A percentile compares a stretch with the other conserved stretches of the same genome.
Conservation (phyloP, 2,113 vertebrate species). For the rat (Rattus norvegicus) region DNA sequence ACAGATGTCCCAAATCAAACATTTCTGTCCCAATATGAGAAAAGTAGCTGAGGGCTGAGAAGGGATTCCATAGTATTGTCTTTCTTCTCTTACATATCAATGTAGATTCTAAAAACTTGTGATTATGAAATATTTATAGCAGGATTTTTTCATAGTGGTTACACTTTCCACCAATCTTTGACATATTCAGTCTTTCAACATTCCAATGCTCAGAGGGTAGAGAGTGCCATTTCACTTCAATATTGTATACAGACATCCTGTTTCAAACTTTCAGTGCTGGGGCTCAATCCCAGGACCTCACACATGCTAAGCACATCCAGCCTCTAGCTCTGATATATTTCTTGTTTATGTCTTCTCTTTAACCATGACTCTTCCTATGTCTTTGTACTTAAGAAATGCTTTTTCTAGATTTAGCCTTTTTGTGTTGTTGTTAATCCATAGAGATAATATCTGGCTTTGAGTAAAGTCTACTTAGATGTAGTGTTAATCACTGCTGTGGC, state of each 20-base stretch:
- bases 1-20: not conserved
- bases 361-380: not conserved
- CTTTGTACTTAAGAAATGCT: not conserved
- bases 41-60: not conserved
- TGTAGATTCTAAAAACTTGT: not conserved
- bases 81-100: not conserved
- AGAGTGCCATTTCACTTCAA: not conserved
- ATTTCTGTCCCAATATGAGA: not conserved
- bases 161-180: not conserved
- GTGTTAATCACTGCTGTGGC: not conserved
- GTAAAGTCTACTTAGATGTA: not conserved
- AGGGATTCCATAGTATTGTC: too few species aligned
- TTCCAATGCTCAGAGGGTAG: not conserved
- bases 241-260: not conserved
- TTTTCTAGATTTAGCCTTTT: not conserved
- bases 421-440: not conserved
- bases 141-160: not conserved
- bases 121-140: not conserved
- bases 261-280: not conserved
- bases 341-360: not conserved
- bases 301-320: not conserved
- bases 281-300: not conserved
- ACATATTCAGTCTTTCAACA: not conserved
- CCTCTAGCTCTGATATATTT: not conserved
- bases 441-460: not conserved